Evolutionary conservation across 2,888 invertebrate species (phyloP).

Genomic region (Tetramorium bicarinatum): DNA sequence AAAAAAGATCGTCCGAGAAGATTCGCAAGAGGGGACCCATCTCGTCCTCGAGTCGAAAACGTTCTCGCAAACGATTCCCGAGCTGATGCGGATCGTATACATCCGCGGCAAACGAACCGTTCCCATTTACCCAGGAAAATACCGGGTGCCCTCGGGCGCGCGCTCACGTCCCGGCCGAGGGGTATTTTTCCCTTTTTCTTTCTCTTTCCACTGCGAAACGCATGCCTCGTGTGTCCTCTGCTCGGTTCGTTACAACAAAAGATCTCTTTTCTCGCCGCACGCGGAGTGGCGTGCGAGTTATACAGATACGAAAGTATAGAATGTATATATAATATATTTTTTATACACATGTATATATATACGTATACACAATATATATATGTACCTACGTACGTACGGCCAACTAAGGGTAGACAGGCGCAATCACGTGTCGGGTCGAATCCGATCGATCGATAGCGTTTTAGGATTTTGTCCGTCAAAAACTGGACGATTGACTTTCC

Average conservation of each 20-base stretch:
- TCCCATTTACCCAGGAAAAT: background rate
- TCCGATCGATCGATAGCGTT: constrained; percentile 60
- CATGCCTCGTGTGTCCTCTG: constrained; percentile 62
- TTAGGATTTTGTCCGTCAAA: background rate
- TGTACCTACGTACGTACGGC: constrained; percentile 76
- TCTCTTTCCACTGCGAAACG: constrained; percentile 44
- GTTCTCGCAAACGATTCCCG: constrained; percentile 19
- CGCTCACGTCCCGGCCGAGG: constrained; percentile 49
- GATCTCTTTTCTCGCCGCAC: constrained; percentile 54
- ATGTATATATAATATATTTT: constrained; percentile 66
- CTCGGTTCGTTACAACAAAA: constrained; percentile 57
- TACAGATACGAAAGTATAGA: constrained; percentile 75
- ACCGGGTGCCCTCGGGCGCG: constrained; percentile 28
- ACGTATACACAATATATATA: constrained; percentile 73
- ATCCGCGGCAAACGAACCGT: constrained; percentile 10
- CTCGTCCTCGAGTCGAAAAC: background rate
- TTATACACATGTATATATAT: constrained; percentile 64
- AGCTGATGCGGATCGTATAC: constrained; percentile 9
- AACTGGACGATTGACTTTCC: background rate
- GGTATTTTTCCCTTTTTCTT: constrained; percentile 18
- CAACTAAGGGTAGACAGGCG: constrained; percentile 78
- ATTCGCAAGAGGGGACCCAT: constrained; percentile 23
- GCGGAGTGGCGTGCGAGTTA: constrained; percentile 64
- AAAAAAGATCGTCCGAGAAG: constrained; percentile 37
- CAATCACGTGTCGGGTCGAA: constrained; percentile 70